These are phyloP conservation scores for Mormyrus lacerda DNA, from an alignment of 2,113 vertebrate genomes.

Conservation along the genomic window DNA sequence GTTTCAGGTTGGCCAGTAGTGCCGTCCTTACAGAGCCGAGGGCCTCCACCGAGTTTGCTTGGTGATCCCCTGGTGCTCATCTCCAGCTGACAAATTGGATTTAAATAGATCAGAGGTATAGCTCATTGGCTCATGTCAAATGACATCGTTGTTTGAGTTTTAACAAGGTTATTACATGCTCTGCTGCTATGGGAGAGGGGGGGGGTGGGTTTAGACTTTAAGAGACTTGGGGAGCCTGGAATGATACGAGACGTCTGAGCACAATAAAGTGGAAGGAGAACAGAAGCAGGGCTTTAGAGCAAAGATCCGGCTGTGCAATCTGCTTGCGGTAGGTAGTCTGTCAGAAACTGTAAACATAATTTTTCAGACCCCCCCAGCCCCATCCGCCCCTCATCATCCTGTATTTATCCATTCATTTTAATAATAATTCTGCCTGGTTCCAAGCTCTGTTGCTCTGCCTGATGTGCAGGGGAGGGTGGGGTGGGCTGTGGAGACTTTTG, in stretches of 20 bases:
- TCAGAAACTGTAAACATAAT: constrained; percentile 49
- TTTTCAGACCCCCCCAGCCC: constrained; percentile 24
- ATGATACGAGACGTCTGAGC: constrained; percentile 36
- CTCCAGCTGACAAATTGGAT: background rate
- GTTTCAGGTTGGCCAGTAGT: constrained; percentile 16
- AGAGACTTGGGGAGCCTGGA: constrained; percentile 26
- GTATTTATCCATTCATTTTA: constrained; percentile 1
- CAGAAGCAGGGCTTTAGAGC: constrained; percentile 16
- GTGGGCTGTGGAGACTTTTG: background rate
- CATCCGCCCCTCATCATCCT: background rate
- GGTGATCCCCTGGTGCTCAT: background rate
- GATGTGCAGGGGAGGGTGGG: background rate
- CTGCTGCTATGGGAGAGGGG: constrained; percentile 27
- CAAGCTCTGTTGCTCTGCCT: background rate
- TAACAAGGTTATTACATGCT: background rate
- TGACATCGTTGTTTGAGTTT: background rate
- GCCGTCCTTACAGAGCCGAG: background rate
- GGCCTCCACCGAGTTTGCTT: background rate
- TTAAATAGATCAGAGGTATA: background rate
- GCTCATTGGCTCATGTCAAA: background rate
- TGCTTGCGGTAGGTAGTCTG: constrained; percentile 35
- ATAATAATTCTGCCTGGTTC: constrained; percentile 2
- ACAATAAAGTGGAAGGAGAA: constrained; percentile 22
- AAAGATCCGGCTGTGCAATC: constrained; percentile 32
- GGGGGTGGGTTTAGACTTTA: constrained; percentile 20